These are phyloP conservation scores for Sceliomorpha sp. DNA, from an alignment of 2,888 invertebrate genomes.

Conservation along the genomic window DNA sequence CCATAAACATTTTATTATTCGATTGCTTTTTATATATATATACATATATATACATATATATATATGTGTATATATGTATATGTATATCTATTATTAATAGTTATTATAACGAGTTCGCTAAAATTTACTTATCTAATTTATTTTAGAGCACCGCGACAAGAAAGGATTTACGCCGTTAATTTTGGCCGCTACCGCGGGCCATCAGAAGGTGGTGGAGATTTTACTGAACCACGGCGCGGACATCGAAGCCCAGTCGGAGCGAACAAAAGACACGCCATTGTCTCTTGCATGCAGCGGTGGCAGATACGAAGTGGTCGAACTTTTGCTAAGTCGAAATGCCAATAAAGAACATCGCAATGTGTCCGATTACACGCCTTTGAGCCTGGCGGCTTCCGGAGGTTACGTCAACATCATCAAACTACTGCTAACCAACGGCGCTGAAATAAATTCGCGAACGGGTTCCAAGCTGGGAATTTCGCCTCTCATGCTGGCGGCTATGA, in stretches of 20 bases:
- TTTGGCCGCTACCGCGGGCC: constrained; percentile 97
- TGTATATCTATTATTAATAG: too few species aligned
- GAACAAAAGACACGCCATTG: constrained; percentile 99
- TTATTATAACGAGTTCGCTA: too few species aligned
- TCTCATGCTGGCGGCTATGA: constrained; percentile 99
- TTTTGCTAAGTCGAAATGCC: constrained; percentile 92
- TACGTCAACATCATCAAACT: constrained; percentile 99
- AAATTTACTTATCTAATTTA: too few species aligned
- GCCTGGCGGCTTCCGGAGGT: constrained; percentile 98
- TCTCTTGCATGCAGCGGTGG: constrained; percentile 99
- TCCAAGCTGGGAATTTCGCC: constrained; percentile 99
- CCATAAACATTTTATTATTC: too few species aligned
- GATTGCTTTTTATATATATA: too few species aligned
- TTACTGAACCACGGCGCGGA: constrained; percentile 97
- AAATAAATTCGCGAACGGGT: constrained; percentile 98
- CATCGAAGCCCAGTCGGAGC: constrained; percentile 98
- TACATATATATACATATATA: too few species aligned
- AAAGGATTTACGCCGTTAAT: constrained; percentile 99
- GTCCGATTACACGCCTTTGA: constrained; percentile 99
- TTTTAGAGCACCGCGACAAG: constrained; percentile 95
- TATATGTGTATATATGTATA: too few species aligned
- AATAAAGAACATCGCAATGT: constrained; percentile 99
- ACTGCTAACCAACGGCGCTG: constrained; percentile 95
- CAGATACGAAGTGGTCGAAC: constrained; percentile 96
- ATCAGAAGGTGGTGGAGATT: constrained; percentile 94